Percentiles rank a stretch among this genome's conserved stretches.
These are phyloP conservation scores for Fragum whitleyi DNA, from an alignment of 2,888 invertebrate genomes.

Conservation along the genomic window DNA sequence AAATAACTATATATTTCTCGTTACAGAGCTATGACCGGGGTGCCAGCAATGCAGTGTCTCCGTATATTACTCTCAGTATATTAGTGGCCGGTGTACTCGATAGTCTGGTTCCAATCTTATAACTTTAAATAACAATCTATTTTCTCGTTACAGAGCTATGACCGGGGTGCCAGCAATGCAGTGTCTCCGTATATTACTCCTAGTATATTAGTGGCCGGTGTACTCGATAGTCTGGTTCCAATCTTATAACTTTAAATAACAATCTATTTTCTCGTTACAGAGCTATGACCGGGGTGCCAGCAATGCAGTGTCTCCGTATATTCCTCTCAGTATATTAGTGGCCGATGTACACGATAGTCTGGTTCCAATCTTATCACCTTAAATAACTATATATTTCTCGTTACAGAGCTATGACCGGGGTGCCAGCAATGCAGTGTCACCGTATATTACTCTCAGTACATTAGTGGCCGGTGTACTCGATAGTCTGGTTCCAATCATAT, in stretches of 20 bases:
- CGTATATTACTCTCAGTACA: conserved; percentile 83
- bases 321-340: conserved; percentile 81
- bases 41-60: conserved; percentile 69
- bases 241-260: neutral
- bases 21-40: conserved; percentile 64
- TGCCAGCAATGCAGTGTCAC: conserved; percentile 69
- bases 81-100: conserved; percentile 85
- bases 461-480: conserved; percentile 85
- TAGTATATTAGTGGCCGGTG: conserved; percentile 84
- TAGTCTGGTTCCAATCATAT: conserved; percentile 84
- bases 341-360: neutral
- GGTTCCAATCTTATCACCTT: conserved; percentile 68
- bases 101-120: neutral
- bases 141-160: conserved; percentile 52
- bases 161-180: conserved; percentile 66
- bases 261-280: conserved; percentile 35
- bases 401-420: conserved; percentile 64
- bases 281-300: conserved; percentile 63
- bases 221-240: conserved; percentile 84
- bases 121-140: neutral
- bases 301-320: conserved; percentile 71
- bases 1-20: neutral
- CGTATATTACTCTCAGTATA: conserved; percentile 83
- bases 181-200: conserved; percentile 81
- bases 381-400: neutral